Evolutionary conservation across 2,888 invertebrate species (phyloP).

Genomic region (Idaea biselata): DNA sequence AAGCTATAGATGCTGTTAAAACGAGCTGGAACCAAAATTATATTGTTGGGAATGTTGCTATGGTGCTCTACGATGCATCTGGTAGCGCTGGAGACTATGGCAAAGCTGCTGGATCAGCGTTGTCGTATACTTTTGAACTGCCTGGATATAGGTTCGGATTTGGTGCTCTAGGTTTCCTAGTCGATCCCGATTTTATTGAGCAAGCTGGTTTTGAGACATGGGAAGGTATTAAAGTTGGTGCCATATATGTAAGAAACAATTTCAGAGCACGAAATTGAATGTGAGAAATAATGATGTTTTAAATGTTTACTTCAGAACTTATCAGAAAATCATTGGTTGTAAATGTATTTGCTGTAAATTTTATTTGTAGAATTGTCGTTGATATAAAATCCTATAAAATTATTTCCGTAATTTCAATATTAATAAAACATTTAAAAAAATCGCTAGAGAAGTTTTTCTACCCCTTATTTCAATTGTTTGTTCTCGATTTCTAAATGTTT

Average conservation of each 20-base stretch:
- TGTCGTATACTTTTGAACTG: constrained; percentile 83
- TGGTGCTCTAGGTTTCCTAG: constrained; percentile 76
- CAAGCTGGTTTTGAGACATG: constrained; percentile 82
- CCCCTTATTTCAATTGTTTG: too few relatives aligned
- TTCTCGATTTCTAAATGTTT: too few relatives aligned
- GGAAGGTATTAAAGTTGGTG: constrained; percentile 78
- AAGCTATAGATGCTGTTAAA: constrained; percentile 69
- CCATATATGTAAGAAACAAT: constrained; percentile 43
- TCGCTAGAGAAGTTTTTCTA: too few relatives aligned
- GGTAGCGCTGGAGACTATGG: constrained; percentile 85
- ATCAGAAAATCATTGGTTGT: constrained; percentile 2
- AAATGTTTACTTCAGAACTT: neutral
- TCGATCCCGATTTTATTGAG: constrained; percentile 76
- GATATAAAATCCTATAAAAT: too few relatives aligned
- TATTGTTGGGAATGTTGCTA: constrained; percentile 69
- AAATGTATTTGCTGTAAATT: too few relatives aligned
- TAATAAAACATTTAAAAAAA: too few relatives aligned
- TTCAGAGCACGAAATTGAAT: constrained; percentile 21
- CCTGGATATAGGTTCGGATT: constrained; percentile 56
- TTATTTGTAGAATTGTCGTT: too few relatives aligned
- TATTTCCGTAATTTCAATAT: too few relatives aligned
- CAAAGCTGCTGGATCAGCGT: constrained; percentile 68
- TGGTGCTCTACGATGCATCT: constrained; percentile 77
- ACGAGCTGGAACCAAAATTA: constrained; percentile 65
- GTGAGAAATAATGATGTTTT: constrained; percentile 4